phyloP scores from a whole-genome alignment of 2,797 vertebrate species.

The Gymnothorax javanicus region DNA sequence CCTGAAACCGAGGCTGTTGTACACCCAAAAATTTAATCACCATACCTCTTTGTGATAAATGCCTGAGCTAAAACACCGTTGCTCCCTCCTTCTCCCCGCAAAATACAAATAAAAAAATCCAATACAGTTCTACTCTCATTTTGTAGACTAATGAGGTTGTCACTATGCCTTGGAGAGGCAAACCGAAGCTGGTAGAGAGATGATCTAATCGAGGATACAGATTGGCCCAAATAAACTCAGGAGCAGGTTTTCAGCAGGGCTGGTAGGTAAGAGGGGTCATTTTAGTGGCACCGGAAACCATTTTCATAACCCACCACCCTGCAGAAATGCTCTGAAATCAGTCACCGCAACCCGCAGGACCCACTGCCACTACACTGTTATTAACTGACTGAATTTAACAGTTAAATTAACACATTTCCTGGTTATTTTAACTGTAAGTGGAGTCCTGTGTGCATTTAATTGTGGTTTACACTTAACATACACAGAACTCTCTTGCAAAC shows the following conservation, averaged over 20 bases:
- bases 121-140: slow-evolving; percentile 66
- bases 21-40: slow-evolving; percentile 81
- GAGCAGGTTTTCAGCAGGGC: background rate
- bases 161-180: slow-evolving; percentile 48
- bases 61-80: slow-evolving; percentile 31
- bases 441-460: too few relatives aligned
- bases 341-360: background rate
- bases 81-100: background rate
- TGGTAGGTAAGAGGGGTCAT: background rate
- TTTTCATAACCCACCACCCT: background rate
- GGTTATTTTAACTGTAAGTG: too few relatives aligned
- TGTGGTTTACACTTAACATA: too few relatives aligned
- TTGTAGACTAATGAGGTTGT: slow-evolving; percentile 80
- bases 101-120: slow-evolving; percentile 40
- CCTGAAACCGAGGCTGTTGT: slow-evolving; percentile 71
- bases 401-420: too few relatives aligned
- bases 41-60: slow-evolving; percentile 66
- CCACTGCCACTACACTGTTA: background rate
- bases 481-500: too few relatives aligned
- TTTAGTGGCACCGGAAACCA: background rate
- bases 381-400: too few relatives aligned
- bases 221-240: background rate
- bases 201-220: too few relatives aligned
- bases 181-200: slow-evolving; percentile 59
- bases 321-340: background rate